Percentiles rank a stretch among this genome's conserved stretches.
Conservation (phyloP, 2,113 vertebrate species). For the Phrynosoma blainvillii region DNA sequence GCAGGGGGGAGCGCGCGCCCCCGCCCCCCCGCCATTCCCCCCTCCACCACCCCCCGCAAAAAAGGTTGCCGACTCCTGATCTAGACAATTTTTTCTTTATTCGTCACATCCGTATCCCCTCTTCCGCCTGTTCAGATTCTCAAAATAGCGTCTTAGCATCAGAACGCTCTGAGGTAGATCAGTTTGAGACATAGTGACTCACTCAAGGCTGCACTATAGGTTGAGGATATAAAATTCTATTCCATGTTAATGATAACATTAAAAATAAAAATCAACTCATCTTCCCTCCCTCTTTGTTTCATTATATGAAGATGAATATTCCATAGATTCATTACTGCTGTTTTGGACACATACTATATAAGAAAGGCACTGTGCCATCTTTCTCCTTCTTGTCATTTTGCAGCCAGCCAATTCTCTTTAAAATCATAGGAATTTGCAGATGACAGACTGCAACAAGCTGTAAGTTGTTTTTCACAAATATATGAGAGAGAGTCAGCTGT, state of each 20-base stretch:
- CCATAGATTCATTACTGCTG: not conserved
- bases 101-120: not conserved
- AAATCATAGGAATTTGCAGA: not conserved
- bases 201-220: not conserved
- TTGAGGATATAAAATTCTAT: not conserved
- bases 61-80: no score
- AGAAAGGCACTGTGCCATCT: no score
- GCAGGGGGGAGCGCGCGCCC: no score
- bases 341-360: not conserved
- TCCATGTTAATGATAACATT: not conserved
- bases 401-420: not conserved
- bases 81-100: not conserved
- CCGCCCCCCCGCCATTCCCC: no score
- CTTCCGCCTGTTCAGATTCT: not conserved
- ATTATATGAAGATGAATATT: not conserved
- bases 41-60: no score
- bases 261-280: not conserved
- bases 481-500: not conserved
- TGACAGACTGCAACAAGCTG: not conserved
- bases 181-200: not conserved
- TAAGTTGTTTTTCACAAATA: not conserved
- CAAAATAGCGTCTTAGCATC: not conserved
- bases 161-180: not conserved
- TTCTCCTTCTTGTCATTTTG: not conserved
- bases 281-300: not conserved